phyloP scores from a whole-genome alignment of 2,888 invertebrate genomes.

The Exephanes ischioxanthus region DNA sequence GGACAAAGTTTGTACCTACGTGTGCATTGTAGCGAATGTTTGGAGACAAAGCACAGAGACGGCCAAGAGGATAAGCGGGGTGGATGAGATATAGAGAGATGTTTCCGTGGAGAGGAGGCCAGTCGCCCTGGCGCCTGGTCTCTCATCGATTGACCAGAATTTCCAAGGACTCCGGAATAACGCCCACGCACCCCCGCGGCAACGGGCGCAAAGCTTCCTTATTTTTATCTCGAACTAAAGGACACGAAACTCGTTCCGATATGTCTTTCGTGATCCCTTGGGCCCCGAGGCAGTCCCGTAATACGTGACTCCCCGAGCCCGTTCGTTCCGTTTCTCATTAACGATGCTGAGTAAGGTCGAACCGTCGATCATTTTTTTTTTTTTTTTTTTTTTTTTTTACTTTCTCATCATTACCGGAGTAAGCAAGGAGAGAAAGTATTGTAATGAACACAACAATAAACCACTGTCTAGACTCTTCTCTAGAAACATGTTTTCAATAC shows the following conservation, averaged over 20 bases:
- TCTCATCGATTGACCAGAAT: constrained; percentile 71
- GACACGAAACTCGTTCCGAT: constrained; percentile 37
- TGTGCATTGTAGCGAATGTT: background rate
- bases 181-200: constrained; percentile 34
- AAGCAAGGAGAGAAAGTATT: background rate
- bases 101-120: constrained; percentile 58
- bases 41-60: constrained; percentile 26
- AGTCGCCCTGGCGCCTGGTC: constrained; percentile 71
- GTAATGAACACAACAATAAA: background rate
- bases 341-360: background rate
- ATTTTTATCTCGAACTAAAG: constrained; percentile 24
- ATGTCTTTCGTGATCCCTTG: background rate
- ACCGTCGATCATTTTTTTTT: background rate
- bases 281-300: background rate
- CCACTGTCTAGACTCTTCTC: background rate
- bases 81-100: constrained; percentile 36
- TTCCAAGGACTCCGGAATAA: constrained; percentile 45
- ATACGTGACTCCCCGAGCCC: background rate
- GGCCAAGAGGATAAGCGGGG: constrained; percentile 37
- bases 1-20: background rate
- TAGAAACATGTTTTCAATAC: background rate
- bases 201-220: constrained; percentile 18
- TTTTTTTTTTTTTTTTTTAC: background rate
- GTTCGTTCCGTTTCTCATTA: background rate
- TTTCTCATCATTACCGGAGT: background rate